These are phyloP conservation scores for Berghia stephanieae DNA, from an alignment of 1,140 invertebrate genomes.

Conservation along the genomic window DNA sequence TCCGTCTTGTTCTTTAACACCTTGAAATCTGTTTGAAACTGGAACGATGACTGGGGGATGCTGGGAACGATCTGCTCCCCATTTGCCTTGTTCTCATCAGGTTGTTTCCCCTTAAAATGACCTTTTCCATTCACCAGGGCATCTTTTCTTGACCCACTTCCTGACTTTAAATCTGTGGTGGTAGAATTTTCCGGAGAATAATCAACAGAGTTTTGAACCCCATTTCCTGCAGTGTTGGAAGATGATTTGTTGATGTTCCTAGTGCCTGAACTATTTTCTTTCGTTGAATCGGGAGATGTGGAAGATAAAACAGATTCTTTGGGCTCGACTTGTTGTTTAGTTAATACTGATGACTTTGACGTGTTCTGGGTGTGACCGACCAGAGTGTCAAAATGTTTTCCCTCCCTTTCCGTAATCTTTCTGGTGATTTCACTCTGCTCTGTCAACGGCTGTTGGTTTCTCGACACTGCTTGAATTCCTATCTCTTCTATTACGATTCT, in stretches of 20 bases:
- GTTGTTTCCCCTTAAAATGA: too few relatives aligned
- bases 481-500: conserved; percentile 63
- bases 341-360: too few relatives aligned
- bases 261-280: neutral
- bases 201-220: conserved; percentile 1
- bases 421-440: conserved; percentile 32
- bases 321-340: too few relatives aligned
- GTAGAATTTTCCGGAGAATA: too few relatives aligned
- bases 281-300: neutral
- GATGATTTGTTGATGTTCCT: neutral
- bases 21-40: conserved; percentile 68
- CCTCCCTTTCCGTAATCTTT: neutral
- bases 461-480: conserved; percentile 46
- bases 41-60: conserved; percentile 56
- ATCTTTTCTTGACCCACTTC: too few relatives aligned
- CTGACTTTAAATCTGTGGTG: too few relatives aligned
- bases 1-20: conserved; percentile 51
- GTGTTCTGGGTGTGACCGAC: too few relatives aligned
- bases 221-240: neutral
- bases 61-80: neutral
- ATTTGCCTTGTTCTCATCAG: too few relatives aligned
- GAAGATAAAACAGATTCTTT: too few relatives aligned
- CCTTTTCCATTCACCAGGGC: too few relatives aligned
- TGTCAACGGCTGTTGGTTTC: conserved; percentile 39
- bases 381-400: conserved; percentile 19